phyloP scores from a whole-genome alignment of 2,888 invertebrate genomes.

The Leptogaster cylindrica region DNA sequence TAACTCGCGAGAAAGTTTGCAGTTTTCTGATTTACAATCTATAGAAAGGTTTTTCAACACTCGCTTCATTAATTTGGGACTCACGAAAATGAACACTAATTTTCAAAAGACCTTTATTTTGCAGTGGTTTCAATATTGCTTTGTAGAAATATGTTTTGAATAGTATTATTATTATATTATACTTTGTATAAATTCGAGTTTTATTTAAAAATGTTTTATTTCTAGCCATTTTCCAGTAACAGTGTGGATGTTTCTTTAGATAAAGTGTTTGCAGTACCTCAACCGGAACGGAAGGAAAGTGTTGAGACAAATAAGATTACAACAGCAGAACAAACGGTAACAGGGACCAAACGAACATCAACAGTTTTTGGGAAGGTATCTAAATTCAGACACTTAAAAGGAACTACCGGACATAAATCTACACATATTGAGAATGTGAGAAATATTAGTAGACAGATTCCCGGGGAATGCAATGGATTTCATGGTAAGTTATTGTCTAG shows the following conservation, averaged over 20 bases:
- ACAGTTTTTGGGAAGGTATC: slow-evolving; percentile 88
- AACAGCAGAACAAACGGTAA: slow-evolving; percentile 57
- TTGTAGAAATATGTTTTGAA: background rate
- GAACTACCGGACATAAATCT: slow-evolving; percentile 87
- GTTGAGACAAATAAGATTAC: slow-evolving; percentile 62
- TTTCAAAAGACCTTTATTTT: background rate
- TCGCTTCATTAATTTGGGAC: too few species aligned
- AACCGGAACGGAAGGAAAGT: slow-evolving; percentile 67
- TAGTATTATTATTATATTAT: slow-evolving; percentile 19
- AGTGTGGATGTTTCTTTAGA: slow-evolving; percentile 80
- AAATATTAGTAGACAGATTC: slow-evolving; percentile 87
- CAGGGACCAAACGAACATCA: slow-evolving; percentile 81
- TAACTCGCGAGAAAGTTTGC: too few species aligned
- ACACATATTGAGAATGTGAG: slow-evolving; percentile 91
- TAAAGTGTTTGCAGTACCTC: slow-evolving; percentile 81
- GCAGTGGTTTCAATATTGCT: background rate
- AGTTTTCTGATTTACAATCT: too few species aligned
- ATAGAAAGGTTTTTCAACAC: too few species aligned
- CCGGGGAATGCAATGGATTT: slow-evolving; percentile 94
- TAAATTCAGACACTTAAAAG: slow-evolving; percentile 91
- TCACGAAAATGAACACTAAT: too few species aligned
- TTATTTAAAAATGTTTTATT: slow-evolving; percentile 42
- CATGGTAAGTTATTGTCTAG: slow-evolving; percentile 68
- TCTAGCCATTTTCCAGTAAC: slow-evolving; percentile 81
- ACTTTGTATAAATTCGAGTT: background rate